Evolutionary conservation across 2,888 invertebrate species (phyloP), one percentile per base, ranked within the genome.

Genomic region (Drosophila melanosoma): DNA sequence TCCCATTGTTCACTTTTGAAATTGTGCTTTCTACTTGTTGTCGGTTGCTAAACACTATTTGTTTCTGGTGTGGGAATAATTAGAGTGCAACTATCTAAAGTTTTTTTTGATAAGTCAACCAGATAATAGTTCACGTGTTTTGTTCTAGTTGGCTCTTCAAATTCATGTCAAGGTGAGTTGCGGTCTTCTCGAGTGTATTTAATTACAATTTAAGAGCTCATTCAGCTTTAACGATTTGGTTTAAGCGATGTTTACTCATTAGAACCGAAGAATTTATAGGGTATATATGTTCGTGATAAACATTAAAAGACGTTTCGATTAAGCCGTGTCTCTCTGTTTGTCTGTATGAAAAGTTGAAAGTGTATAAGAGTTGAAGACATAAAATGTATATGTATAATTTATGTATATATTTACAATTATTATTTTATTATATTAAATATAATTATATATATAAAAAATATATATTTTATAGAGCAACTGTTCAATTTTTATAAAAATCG

Each of bases 71-170:
- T 29, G 29, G 35, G 20, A 68, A 35, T 32, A 49, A 69, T 40
- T 68, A 69, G 68, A 69, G 23, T 69, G 68, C 57, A 57, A 68
- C 68, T 57, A 68, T 69, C 70, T 59, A 11, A 20, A 35, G 48
- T 49, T 59, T 54, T 54, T 38, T 10, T 42, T 52, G 42, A 69
- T 76, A 59, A 58, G 62, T 40, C 36, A 52, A 38, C 26, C 11
- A 54, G 78, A 72, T 75, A 72, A 61, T 53, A 56, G 26, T 35
- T 38, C 20, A 38, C 12, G 23, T 23, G 33, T 29, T 51, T 38
- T 58, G 49, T 54, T 61, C 15, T 26, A 32, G 35, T 23, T 64
- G 45, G 15, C n/a, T 36, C 33, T 48, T 32, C 5, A 36, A 38
- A 15, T 45, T 42, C 35, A 52, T 35, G 52, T 20, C 56, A 56